Base-by-base conservation (phyloP, 2,888 invertebrate species). In the Pyrochroa serraticornis region DNA sequence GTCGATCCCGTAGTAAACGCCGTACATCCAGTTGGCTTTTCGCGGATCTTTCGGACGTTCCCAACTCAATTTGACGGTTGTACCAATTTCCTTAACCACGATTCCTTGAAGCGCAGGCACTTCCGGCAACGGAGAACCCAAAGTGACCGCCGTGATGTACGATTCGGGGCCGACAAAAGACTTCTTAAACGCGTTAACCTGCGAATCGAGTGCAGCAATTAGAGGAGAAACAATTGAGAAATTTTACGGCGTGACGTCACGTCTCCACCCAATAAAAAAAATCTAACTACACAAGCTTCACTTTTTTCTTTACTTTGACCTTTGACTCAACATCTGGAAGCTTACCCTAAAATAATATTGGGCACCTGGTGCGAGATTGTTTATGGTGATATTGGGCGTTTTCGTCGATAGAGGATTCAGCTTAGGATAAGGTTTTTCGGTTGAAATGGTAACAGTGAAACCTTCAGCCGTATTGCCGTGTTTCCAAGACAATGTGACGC, bases 11-110 rank as follows among this genome's bases (percentile, higher is more conserved):
- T 91, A 92, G 75, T 90, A 88, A 37, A 92, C 82, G 12, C 88
- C 90, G 72, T 92, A 93, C 3, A 80, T 68, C 85, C 85, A 87
- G 39, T 80, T 80, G 6, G 80, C 75, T 60, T 83, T 87, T n/a
- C 84, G 78, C 0, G 80, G 77, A 35, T 82, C 82, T 13, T 81
- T 81, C 0, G 90, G 88, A 6, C 83, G 81, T 8, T 83, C 79
- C 92, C 93, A 93, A 6, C 78, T 79, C 9, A 93, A 70, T 63
- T 85, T 83, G 0, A 90, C 87, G 0, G 86, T 78, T 0, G 87
- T 87, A 0, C 85, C 83, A 37, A 82, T 80, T 1, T 82, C 81
- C 70, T 84, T 84, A 0, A 83, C 67, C 7, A 86, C 68, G 7
- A 78, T 77, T 0, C 82, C 83, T 5, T 82, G 79, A 7, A 86